These are phyloP conservation scores for Polyergus mexicanus DNA, from an alignment of 1,140 invertebrate genomes.

Conservation along the genomic window DNA sequence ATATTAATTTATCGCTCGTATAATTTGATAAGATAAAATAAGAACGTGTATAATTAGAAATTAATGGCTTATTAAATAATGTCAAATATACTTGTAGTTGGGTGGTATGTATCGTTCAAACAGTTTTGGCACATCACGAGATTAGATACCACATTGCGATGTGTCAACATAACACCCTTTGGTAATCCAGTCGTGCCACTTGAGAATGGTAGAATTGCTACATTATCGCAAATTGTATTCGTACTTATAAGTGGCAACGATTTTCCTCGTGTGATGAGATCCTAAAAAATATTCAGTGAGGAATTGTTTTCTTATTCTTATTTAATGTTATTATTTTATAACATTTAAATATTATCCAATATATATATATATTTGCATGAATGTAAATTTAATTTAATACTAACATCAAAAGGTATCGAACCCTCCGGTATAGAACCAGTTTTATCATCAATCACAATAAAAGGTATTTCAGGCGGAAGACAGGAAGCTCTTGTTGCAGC, in stretches of 20 bases:
- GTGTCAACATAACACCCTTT: constrained; percentile 96
- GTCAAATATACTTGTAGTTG: constrained; percentile 14
- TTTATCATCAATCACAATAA: constrained; percentile 80
- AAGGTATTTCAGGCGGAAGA: constrained; percentile 64
- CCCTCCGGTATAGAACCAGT: constrained; percentile 74
- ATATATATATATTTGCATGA: neutral
- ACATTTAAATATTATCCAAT: constrained; percentile 14
- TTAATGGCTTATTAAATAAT: constrained; percentile 5
- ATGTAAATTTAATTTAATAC: neutral
- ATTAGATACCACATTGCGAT: constrained; percentile 91
- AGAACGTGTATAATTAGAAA: neutral
- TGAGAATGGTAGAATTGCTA: constrained; percentile 90
- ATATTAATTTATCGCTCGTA: neutral
- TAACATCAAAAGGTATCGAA: constrained; percentile 81
- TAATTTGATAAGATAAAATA: neutral
- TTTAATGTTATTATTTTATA: neutral
- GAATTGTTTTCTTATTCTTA: constrained; percentile 9
- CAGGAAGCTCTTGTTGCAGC: constrained; percentile 66
- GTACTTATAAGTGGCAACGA: constrained; percentile 65
- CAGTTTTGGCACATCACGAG: constrained; percentile 87
- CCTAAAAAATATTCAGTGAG: constrained; percentile 68
- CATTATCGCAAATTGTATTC: constrained; percentile 80
- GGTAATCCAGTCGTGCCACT: constrained; percentile 96
- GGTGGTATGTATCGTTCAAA: constrained; percentile 61
- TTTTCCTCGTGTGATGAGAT: constrained; percentile 82